Conservation (phyloP, 2,113 vertebrate species). For the Colinus virginianus region DNA sequence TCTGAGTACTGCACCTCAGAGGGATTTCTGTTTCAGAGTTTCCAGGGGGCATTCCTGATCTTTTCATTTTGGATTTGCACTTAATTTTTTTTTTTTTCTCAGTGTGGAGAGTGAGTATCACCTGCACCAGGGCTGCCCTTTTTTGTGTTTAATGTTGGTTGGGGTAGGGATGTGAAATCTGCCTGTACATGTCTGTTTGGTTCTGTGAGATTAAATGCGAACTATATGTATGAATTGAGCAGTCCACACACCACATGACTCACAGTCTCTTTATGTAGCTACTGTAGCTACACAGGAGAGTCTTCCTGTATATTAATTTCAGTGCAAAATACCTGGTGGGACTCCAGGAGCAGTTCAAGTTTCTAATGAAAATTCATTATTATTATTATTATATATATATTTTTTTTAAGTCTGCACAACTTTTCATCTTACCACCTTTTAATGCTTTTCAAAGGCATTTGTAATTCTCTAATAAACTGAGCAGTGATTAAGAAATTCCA, state of each 20-base stretch:
- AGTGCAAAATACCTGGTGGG: neutral
- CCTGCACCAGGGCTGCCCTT: neutral
- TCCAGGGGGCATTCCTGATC: neutral
- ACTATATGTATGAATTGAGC: neutral
- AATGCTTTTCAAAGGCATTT: neutral
- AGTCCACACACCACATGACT: neutral
- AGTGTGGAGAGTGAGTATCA: neutral
- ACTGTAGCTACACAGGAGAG: neutral
- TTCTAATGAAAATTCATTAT: neutral
- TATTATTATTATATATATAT: too few species aligned
- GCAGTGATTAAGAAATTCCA: neutral
- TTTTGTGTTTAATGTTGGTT: neutral
- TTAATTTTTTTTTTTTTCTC: neutral
- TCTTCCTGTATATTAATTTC: neutral
- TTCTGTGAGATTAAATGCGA: neutral
- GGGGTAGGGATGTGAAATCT: neutral
- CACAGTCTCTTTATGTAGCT: neutral
- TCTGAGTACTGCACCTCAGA: neutral
- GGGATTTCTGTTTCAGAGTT: neutral
- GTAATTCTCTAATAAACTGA: neutral
- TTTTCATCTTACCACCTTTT: neutral
- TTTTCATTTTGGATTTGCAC: neutral
- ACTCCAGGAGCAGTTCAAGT: neutral
- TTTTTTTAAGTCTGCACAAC: neutral
- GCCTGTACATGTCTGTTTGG: neutral